These are phyloP conservation scores for Drosophila nannoptera DNA, from an alignment of 1,140 invertebrate genomes.

Conservation along the genomic window DNA sequence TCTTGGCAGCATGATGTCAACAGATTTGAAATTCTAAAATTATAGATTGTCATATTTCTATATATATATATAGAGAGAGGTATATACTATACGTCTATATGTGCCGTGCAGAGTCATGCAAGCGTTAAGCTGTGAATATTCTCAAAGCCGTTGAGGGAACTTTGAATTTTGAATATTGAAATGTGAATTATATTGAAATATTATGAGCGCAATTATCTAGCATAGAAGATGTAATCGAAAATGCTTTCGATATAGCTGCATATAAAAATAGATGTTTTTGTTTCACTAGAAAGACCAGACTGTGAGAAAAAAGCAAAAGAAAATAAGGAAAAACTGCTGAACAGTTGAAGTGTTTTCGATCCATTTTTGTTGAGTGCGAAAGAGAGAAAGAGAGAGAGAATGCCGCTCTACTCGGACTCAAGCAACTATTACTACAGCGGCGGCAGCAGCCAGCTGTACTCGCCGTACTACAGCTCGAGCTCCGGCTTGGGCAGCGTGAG, in stretches of 20 bases:
- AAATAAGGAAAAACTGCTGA: conserved; percentile 10
- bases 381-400: conserved; percentile 30
- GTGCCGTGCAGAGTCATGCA: conserved; percentile 32
- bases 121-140: conserved; percentile 58
- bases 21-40: conserved; percentile 55
- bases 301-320: conserved; percentile 7
- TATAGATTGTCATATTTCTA: conserved; percentile 17
- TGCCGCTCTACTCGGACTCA: conserved; percentile 77
- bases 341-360: conserved; percentile 1
- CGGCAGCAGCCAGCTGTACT: conserved; percentile 79
- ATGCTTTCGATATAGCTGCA: not conserved
- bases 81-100: not conserved
- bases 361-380: conserved; percentile 14
- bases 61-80: conserved; percentile 4
- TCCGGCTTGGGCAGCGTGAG: conserved; percentile 40
- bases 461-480: conserved; percentile 82
- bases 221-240: too few species aligned
- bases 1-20: conserved; percentile 57
- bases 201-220: too few species aligned
- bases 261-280: conserved; percentile 31
- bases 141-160: conserved; percentile 46
- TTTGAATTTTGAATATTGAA: not conserved
- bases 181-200: not conserved
- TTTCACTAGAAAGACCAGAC: not conserved
- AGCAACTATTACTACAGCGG: conserved; percentile 76